Evolutionary conservation across 2,888 invertebrate species (phyloP), one percentile per base, ranked within the genome.

Genomic region (Tetrapedia diversipes): DNA sequence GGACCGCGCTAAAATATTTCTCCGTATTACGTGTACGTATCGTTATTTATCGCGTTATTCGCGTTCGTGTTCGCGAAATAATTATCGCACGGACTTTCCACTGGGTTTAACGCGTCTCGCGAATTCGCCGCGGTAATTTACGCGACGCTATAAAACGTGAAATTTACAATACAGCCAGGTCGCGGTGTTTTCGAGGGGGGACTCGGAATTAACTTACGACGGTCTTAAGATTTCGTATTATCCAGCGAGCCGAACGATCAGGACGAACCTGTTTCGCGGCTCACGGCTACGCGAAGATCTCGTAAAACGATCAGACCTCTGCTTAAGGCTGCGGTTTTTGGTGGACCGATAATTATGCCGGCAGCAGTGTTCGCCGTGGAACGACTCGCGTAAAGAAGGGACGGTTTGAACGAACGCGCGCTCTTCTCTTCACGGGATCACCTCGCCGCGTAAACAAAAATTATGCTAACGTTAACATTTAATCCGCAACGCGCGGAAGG

Each of bases 181-280:
- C 22, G 37, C 16, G 49, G 37, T 2, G 34, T 39, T 57, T 49
- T 57, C 63, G 34, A 27, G 16, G 8, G 1, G 7, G 43, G 24
- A 45, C 56, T 64, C 45, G 43, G 43, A 37, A 51, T 65, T 54
- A 69, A 74, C 63, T 60, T 53, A 45, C 59, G 49, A 41, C 41
- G 11, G 51, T 11, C 37, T n/a, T n/a, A 57, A 47, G 67, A 68
- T 73, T 72, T 67, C 45, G 65, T 43, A 24, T 53, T 54, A 14
- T 47, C 43, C 32, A 47, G 39, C 53, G 68, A 41, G 34, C 19
- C 11, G 32, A 49, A 65, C 65, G 29, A 19, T 32, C 49, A n/a
- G 49, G 61, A 32, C 66, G 77, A 79, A 79, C 79, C 77, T 74
- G 79, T 77, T 74, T 39, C 61, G 37, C 24, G 41, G 64, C 22